These are phyloP conservation scores for Hydropsyche tenuis DNA, from an alignment of 1,140 invertebrate genomes.

Conservation along the genomic window DNA sequence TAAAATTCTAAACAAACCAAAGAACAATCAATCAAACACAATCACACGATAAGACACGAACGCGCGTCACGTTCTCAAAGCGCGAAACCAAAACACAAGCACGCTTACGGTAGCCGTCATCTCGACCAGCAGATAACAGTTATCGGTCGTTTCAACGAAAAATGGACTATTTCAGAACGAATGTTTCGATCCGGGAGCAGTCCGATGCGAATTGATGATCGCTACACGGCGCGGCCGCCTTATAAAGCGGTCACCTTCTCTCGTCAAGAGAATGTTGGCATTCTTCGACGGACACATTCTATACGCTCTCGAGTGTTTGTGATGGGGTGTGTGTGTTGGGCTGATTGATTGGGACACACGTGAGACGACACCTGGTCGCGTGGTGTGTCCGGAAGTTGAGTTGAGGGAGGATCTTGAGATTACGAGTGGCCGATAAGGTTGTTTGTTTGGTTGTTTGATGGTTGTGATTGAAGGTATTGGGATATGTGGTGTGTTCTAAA, in stretches of 20 bases:
- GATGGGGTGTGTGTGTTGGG: not conserved
- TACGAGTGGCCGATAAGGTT: too few relatives aligned
- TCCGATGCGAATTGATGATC: conserved; percentile 40
- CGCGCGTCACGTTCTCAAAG: not conserved
- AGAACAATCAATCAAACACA: too few relatives aligned
- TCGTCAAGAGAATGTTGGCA: conserved; percentile 41
- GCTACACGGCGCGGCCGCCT: conserved; percentile 20
- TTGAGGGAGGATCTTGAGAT: too few relatives aligned
- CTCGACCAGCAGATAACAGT: not conserved
- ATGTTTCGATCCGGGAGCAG: not conserved
- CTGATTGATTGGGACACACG: too few relatives aligned
- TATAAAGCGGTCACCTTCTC: conserved; percentile 42
- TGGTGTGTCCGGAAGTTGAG: too few relatives aligned
- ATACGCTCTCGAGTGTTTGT: conserved; percentile 5
- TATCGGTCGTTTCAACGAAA: not conserved
- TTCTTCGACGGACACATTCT: conserved; percentile 27
- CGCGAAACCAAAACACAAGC: not conserved
- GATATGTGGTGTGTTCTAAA: too few relatives aligned
- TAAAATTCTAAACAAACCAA: too few relatives aligned
- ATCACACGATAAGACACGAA: not conserved
- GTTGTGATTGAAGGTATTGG: too few relatives aligned
- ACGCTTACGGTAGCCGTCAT: conserved; percentile 33
- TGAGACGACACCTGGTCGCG: too few relatives aligned
- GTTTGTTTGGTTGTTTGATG: too few relatives aligned
- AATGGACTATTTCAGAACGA: not conserved